Conservation (phyloP, 1,140 invertebrate species). For the Bombus sibiricus region DNA sequence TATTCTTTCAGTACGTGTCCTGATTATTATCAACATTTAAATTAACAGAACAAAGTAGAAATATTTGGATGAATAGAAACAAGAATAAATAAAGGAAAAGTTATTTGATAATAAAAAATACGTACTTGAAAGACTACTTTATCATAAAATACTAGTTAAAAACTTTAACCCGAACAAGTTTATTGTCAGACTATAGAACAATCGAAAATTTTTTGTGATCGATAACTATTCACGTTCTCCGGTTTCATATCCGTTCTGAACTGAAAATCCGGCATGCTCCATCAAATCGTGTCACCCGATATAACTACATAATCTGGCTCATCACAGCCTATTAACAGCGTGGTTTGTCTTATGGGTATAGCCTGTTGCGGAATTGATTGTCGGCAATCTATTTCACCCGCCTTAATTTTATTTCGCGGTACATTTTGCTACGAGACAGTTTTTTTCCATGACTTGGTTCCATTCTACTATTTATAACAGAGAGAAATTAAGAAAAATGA, state of each 20-base stretch:
- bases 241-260: constrained; percentile 30
- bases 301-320: constrained; percentile 41
- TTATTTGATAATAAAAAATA: too few relatives aligned
- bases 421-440: too few relatives aligned
- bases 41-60: too few relatives aligned
- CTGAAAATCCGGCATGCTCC: constrained; percentile 5
- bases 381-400: constrained; percentile 31
- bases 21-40: too few relatives aligned
- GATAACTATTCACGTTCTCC: neutral
- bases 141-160: too few relatives aligned
- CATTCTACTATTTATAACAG: too few relatives aligned
- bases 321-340: constrained; percentile 31
- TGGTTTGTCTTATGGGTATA: constrained; percentile 38
- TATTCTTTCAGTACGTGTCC: too few relatives aligned
- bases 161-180: neutral
- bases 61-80: too few relatives aligned
- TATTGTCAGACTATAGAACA: neutral
- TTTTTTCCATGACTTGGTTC: neutral
- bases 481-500: neutral
- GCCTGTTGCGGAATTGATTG: constrained; percentile 36
- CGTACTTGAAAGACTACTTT: too few relatives aligned
- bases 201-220: constrained; percentile 6
- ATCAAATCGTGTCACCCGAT: constrained; percentile 42
- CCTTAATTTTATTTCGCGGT: neutral
- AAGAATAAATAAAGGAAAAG: too few relatives aligned